Evolutionary conservation across 2,113 vertebrate species (phyloP), one percentile per base, ranked within the genome.

Genomic region (Atlantisia rogersi): DNA sequence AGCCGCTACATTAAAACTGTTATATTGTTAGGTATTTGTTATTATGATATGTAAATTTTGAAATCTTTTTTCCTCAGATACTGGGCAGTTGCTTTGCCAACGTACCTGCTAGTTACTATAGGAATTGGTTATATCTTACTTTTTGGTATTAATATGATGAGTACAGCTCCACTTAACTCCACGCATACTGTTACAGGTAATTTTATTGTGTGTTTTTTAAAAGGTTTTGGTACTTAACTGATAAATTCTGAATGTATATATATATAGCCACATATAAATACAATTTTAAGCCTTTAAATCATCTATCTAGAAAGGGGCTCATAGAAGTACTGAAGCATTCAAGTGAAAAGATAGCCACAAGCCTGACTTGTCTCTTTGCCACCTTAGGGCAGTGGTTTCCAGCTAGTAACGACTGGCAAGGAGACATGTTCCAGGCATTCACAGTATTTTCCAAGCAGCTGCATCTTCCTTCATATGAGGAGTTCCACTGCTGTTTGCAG

Each of bases 91-190:
- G 99, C 99, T 6, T 64, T 98, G 73, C 99, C 99, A 18, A 98
- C 98, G 8, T 99, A 99, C 84, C 96, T 99, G 35, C 97, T 99
- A 81, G 99, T 99, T 28, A 89, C 97, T 12, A 3, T 99, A 56
- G 95, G 88, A 14, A 97, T 99, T 21, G 97, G 78, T 65, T 96
- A 98, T 1, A 26, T 99, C 39, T 92, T 99, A 86, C 97, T 99
- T 69, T 99, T 99, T 63, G 99, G 99, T 59, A 91, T 99, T 40
- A 99, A 99, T 92, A 98, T 99, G 98, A 98, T 98, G 97, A 99
- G 99, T 94, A 99, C 99, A 5, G 98, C 99, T 73, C 98, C 99
- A 3, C 98, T 99, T 11, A 90, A 97, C 96, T 99, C 99, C 68
- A 97, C 98, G 28, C 96, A 99, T 81, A 99, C 98, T 17, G 56